Conservation (phyloP, 2,888 invertebrate species). For the Calameuta pallipes region DNA sequence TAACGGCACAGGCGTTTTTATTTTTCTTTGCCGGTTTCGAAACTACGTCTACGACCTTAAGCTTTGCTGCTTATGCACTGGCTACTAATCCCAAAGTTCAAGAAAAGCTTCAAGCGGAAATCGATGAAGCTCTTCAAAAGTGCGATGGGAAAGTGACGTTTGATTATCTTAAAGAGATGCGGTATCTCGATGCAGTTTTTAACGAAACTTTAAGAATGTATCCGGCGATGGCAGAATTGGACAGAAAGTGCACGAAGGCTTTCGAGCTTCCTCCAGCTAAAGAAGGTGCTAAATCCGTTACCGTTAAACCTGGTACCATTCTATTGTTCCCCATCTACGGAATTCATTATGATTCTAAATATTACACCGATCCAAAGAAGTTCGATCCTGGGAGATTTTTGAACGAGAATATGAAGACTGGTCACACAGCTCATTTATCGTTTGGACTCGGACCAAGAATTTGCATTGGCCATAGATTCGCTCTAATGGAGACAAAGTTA, state of each 20-base stretch:
- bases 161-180: conserved; percentile 66
- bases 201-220: conserved; percentile 53
- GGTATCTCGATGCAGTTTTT: conserved; percentile 70
- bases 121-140: conserved; percentile 47
- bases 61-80: conserved; percentile 49
- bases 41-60: conserved; percentile 45
- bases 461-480: conserved; percentile 57
- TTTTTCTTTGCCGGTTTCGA: conserved; percentile 61
- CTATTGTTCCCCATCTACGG: conserved; percentile 56
- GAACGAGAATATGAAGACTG: conserved; percentile 21
- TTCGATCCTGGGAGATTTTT: conserved; percentile 64
- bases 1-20: conserved; percentile 67
- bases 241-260: conserved; percentile 52
- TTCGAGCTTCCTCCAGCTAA: conserved; percentile 56
- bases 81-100: conserved; percentile 47
- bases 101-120: conserved; percentile 46
- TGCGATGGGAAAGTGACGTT: conserved; percentile 60
- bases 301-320: conserved; percentile 48
- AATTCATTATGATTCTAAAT: conserved; percentile 58
- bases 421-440: conserved; percentile 35
- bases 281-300: conserved; percentile 48
- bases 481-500: conserved; percentile 40
- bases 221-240: conserved; percentile 44
- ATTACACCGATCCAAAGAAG: conserved; percentile 58
- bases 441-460: conserved; percentile 61